Base-by-base conservation (phyloP, 2,888 invertebrate species). In the Stenotaenia linearis region DNA sequence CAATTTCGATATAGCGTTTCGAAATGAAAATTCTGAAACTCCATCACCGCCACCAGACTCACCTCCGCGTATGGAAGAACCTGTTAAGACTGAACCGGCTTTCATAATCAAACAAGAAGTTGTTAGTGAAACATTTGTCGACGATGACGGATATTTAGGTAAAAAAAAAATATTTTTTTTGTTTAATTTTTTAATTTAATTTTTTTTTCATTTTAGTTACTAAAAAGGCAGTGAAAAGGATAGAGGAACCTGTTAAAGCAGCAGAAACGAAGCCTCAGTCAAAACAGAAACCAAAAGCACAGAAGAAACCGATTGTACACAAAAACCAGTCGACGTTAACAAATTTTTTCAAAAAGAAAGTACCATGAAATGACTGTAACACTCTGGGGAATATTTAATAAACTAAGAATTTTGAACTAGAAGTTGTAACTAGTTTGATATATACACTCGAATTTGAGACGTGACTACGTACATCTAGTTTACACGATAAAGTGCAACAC, bases 361-460 rank as follows among this genome's bases (percentile, higher is more conserved):
- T n/a, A n/a, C 18, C 2, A n/a, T n/a, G 7, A 32, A 4, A 32
- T 32, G 4, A 45, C 12, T 45, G 0, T 28, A 5, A 28, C 69
- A 69, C 69, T 69, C 69, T 69, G 69, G 69, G 28, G 28, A n/a
- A 1, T 69, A 28, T 69, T 69, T 69, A 69, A 69, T 69, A 28
- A 69, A 28, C 25, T 69, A 50, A 0, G 6, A 28, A 69, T 5
- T 69, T 69, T 25, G 69, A 25, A 69, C 28, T 28, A 28, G n/a
- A n/a, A n/a, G n/a, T n/a, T n/a, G n/a, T n/a, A 61, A 61, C 25
- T 21, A 50, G 15, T 35, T 75, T 32, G 32, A 12, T 75, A 35
- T 75, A 75, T 75, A 75, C 32, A 75, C 32, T 35, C 9, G 32
- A 75, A 35, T 75, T 35, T 75, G 37, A 75, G 18, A 35, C 35